Evolutionary conservation across 1,140 invertebrate genomes (phyloP), one percentile per base, ranked within the genome.

Genomic region (Brachionus manjavacas): DNA sequence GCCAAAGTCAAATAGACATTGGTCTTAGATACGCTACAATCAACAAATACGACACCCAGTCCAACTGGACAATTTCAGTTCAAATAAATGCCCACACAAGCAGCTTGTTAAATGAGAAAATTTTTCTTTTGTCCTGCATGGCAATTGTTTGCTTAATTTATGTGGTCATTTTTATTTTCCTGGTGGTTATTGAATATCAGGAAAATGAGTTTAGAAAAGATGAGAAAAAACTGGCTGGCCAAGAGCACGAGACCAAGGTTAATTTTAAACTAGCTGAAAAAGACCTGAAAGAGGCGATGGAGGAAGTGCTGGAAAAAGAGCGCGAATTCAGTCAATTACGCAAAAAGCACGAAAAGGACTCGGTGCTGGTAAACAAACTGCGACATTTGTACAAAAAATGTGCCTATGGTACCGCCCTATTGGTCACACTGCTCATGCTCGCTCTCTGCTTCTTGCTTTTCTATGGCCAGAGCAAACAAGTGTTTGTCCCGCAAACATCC

Each of bases 211-310:
- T 31, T 46, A 60, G 52, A 64, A 60, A n/a, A 41, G 41, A 64
- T 28, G 64, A 68, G 31, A 81, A 81, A 11, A 60, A 81, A 43
- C 16, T 81, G 31, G 31, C 12, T 41, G n/a, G 79, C 2, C 52
- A 64, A 43, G 79, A 81, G 16, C 49, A 35, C 0, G 79, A 81
- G 31, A 81, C 52, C 12, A 81, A 81, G 41, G 79, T 81, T 12
- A 35, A 81, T 28, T 64, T 64, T 41, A 81, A 81, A 28, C 20
- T 81, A 35, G 79, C 79, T 12, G 79, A 81, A 81, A 60, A 60
- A 81, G 79, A 81, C 31, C 52, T 81, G 12, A 81, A 81, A 64
- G 20, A 23, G 52, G 79, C 79, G 6, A 81, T 81, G 79, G 8
- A 64, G 6, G 35, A 81, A 11, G 64, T 81, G 23, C 11, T 81